Evolutionary conservation across 2,888 invertebrate genomes (phyloP).

Genomic region (Drosophila robusta): DNA sequence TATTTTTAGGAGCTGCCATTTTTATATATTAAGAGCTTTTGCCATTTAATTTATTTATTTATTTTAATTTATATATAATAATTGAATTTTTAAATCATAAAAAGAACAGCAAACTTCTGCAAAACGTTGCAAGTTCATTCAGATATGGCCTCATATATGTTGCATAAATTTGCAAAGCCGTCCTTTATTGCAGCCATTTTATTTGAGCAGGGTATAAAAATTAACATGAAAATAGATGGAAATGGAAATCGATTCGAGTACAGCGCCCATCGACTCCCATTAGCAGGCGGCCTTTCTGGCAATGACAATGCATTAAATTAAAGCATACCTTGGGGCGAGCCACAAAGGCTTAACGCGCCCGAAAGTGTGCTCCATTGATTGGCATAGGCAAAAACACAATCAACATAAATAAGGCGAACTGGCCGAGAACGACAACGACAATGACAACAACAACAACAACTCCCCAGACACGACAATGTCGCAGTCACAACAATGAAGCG

Average conservation of each 20-base stretch:
- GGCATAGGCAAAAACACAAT: conserved; percentile 78
- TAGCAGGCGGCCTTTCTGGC: conserved; percentile 17
- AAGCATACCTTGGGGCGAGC: conserved; percentile 63
- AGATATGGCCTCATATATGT: neutral
- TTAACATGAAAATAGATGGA: conserved; percentile 10
- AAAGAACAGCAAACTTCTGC: no score
- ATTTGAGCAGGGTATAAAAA: conserved; percentile 8
- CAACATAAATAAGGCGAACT: conserved; percentile 73
- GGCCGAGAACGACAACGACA: conserved; percentile 32
- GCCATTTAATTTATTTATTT: no score
- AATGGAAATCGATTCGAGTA: conserved; percentile 26
- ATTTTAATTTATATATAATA: no score
- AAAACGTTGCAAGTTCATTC: no score
- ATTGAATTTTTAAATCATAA: no score
- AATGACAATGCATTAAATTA: conserved; percentile 65
- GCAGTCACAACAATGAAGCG: conserved; percentile 66
- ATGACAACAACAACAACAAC: conserved; percentile 28
- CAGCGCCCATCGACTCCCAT: neutral
- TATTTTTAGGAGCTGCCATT: no score
- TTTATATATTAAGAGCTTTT: no score
- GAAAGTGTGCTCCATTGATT: conserved; percentile 72
- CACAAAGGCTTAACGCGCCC: conserved; percentile 60
- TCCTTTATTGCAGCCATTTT: neutral
- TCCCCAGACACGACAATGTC: conserved; percentile 58
- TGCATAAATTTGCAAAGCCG: neutral